A percentile compares a stretch with the other conserved stretches of the same genome.
Evolutionary conservation across 2,888 invertebrate species (phyloP).

Genomic region (Trisateles emortualis): DNA sequence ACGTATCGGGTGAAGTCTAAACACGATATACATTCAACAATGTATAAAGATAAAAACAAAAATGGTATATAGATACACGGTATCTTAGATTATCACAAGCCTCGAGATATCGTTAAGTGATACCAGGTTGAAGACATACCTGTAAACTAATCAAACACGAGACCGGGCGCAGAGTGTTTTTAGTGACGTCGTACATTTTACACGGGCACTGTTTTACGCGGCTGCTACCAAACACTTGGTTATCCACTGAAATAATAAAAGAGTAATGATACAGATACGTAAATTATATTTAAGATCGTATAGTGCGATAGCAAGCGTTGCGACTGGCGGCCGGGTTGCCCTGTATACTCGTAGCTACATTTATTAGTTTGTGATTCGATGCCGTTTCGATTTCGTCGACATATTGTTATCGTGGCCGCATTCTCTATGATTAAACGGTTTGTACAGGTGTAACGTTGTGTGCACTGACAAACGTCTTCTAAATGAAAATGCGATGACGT

Average conservation of each 20-base stretch:
- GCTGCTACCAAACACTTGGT: neutral
- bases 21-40: constrained; percentile 25
- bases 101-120: constrained; percentile 60
- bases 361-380: constrained; percentile 50
- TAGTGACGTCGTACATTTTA: constrained; percentile 44
- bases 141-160: constrained; percentile 43
- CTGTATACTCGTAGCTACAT: constrained; percentile 19
- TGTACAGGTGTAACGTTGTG: constrained; percentile 73
- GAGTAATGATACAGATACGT: constrained; percentile 36
- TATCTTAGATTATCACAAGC: constrained; percentile 69
- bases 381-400: constrained; percentile 55
- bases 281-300: constrained; percentile 24
- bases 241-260: constrained; percentile 29
- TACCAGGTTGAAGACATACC: constrained; percentile 45
- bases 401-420: constrained; percentile 68
- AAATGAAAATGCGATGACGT: constrained; percentile 43
- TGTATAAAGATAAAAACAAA: constrained; percentile 43
- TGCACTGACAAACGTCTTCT: constrained; percentile 60
- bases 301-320: constrained; percentile 27
- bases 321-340: constrained; percentile 27
- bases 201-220: constrained; percentile 26
- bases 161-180: constrained; percentile 54
- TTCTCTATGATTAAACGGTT: constrained; percentile 70
- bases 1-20: constrained; percentile 10
- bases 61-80: constrained; percentile 48